Conservation (phyloP, 2,888 invertebrate genomes). For the Pheosia gnoma region DNA sequence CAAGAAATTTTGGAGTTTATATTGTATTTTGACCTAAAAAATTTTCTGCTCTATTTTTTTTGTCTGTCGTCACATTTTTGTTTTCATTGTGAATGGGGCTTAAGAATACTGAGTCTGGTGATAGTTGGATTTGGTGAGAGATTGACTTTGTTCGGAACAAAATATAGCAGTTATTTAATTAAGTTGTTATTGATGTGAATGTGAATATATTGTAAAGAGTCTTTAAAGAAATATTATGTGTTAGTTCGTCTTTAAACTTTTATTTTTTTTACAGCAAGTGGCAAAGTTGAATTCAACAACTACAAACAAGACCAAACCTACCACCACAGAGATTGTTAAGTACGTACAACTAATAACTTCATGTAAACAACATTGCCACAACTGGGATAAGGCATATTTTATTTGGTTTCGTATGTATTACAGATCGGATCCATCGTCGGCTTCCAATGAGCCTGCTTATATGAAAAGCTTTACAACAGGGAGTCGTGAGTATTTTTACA, state of each 20-base stretch:
- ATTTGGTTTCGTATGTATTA: neutral
- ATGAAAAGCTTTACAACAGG: constrained; percentile 61
- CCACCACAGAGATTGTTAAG: constrained; percentile 42
- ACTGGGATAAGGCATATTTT: neutral
- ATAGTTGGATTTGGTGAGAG: too few species aligned
- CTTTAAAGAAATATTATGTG: neutral
- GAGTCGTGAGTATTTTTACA: constrained; percentile 52
- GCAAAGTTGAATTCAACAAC: constrained; percentile 57
- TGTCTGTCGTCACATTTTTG: too few species aligned
- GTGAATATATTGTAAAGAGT: too few species aligned
- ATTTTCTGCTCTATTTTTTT: too few species aligned
- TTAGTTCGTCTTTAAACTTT: neutral
- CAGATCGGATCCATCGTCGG: constrained; percentile 14
- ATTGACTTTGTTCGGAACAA: too few species aligned
- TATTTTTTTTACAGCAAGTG: constrained; percentile 62
- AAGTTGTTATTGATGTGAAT: too few species aligned
- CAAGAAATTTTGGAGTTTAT: too few species aligned
- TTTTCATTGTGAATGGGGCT: too few species aligned
- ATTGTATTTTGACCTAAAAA: too few species aligned
- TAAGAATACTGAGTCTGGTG: too few species aligned
- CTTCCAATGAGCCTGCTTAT: constrained; percentile 48
- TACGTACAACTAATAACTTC: constrained; percentile 34
- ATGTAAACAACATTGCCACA: neutral
- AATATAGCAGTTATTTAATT: too few species aligned
- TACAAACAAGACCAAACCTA: constrained; percentile 17